phyloP scores from a whole-genome alignment of 2,888 invertebrate genomes.

The Entomobrya multifasciata region DNA sequence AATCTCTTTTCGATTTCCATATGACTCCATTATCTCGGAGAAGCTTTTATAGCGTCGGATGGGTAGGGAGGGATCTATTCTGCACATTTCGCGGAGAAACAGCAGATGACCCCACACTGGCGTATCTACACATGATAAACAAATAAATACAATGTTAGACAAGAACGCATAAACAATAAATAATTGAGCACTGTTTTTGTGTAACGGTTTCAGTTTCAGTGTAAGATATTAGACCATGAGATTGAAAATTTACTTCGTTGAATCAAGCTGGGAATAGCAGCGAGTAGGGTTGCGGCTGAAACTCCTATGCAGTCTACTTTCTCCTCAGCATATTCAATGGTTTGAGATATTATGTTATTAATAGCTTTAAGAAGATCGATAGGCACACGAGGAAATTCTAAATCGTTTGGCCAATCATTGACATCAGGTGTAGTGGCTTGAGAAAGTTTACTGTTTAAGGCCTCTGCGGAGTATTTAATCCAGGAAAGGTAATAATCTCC shows the following conservation, averaged over 20 bases:
- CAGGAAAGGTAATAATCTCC: constrained; percentile 79
- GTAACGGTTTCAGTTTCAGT: neutral
- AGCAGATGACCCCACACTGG: constrained; percentile 79
- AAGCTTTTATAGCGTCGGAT: constrained; percentile 74
- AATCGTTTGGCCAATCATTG: constrained; percentile 77
- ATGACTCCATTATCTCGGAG: constrained; percentile 79
- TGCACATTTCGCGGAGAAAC: constrained; percentile 78
- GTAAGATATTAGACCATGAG: neutral
- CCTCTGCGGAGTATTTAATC: constrained; percentile 79
- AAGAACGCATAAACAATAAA: neutral
- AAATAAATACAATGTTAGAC: neutral
- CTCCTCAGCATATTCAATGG: constrained; percentile 62
- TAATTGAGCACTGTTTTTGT: too few species aligned
- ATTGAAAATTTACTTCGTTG: constrained; percentile 73
- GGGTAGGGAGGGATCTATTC: constrained; percentile 76
- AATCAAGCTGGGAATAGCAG: constrained; percentile 76
- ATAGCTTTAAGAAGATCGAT: constrained; percentile 75
- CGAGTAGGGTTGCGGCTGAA: constrained; percentile 76
- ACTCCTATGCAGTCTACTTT: constrained; percentile 76
- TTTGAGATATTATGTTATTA: constrained; percentile 75
- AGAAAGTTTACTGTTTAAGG: constrained; percentile 76
- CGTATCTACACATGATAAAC: constrained; percentile 71
- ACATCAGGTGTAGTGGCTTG: constrained; percentile 74
- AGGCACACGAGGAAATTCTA: constrained; percentile 77
- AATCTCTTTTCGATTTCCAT: constrained; percentile 78